Evolutionary conservation across 2,797 vertebrate genomes (phyloP).

Genomic region (Octomys mimax): DNA sequence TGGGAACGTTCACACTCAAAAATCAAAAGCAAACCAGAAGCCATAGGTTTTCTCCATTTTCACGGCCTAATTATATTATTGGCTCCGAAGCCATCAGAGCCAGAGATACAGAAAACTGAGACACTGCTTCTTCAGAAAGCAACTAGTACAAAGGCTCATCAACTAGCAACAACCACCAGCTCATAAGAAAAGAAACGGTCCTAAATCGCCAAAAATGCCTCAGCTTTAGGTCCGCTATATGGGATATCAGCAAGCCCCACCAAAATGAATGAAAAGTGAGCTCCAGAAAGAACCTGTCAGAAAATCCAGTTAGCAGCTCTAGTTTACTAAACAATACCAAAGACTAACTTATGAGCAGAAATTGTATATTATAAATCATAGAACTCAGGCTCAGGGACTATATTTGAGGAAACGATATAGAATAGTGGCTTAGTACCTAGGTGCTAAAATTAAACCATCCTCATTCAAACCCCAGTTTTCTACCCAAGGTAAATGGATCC

Average conservation of each 20-base stretch:
- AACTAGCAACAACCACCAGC: not conserved
- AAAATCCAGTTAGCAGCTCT: constrained; percentile 24
- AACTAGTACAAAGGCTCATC: constrained; percentile 14
- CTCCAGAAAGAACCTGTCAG: constrained; percentile 27
- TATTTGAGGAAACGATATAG: not conserved
- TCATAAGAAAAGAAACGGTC: constrained; percentile 13
- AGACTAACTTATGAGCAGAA: constrained; percentile 14
- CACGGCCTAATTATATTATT: constrained; percentile 78
- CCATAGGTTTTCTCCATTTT: constrained; percentile 75
- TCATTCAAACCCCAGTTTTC: not conserved
- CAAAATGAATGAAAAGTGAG: constrained; percentile 42
- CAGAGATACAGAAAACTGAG: not conserved
- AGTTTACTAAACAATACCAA: not conserved
- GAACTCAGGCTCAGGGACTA: not conserved
- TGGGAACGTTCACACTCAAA: constrained; percentile 83
- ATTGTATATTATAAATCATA: not conserved
- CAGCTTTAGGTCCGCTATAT: not conserved
- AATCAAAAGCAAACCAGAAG: constrained; percentile 85
- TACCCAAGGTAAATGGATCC: not conserved
- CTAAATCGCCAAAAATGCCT: constrained; percentile 34
- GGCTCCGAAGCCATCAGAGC: constrained; percentile 11
- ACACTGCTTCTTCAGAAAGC: not conserved
- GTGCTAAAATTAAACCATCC: not conserved
- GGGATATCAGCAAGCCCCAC: not conserved
- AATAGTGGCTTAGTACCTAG: not conserved